Conservation (phyloP, 2,113 vertebrate species). For the Plecturocebus donacophilus region DNA sequence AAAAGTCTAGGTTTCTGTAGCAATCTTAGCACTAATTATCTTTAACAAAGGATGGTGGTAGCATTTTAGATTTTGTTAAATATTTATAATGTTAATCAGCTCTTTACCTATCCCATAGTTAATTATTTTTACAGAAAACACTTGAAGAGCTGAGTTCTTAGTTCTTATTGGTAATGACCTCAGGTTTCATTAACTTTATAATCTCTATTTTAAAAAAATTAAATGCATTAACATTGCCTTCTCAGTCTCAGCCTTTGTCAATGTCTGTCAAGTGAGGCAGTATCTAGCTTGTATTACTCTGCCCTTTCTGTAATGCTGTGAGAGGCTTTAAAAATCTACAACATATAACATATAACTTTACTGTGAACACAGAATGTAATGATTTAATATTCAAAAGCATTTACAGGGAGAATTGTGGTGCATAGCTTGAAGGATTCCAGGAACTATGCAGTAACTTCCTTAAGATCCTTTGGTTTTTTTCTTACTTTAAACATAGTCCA, state of each 20-base stretch:
- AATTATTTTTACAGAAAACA: conserved; percentile 47
- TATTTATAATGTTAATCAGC: conserved; percentile 49
- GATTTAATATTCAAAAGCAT: conserved; percentile 54
- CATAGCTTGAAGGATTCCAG: neutral
- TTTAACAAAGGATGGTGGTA: conserved; percentile 16
- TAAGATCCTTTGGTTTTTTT: neutral
- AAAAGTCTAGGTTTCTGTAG: conserved; percentile 21
- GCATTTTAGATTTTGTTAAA: conserved; percentile 63
- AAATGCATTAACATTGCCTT: neutral
- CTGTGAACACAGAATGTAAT: conserved; percentile 47
- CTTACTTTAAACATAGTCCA: neutral
- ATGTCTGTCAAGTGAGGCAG: neutral
- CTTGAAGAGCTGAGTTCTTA: conserved; percentile 27
- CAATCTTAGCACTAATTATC: conserved; percentile 2
- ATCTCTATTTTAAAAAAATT: neutral
- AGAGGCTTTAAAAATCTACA: conserved; percentile 49
- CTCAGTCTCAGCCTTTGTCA: neutral
- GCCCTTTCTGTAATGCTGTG: conserved; percentile 68
- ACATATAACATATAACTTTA: conserved; percentile 8
- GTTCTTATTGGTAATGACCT: conserved; percentile 16
- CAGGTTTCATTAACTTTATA: conserved; percentile 24
- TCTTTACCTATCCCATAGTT: neutral
- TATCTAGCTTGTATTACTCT: neutral
- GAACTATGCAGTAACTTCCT: neutral
- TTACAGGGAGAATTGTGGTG: neutral